phyloP scores from a whole-genome alignment of 2,888 invertebrate genomes.

The Chaetoderma sp. region DNA sequence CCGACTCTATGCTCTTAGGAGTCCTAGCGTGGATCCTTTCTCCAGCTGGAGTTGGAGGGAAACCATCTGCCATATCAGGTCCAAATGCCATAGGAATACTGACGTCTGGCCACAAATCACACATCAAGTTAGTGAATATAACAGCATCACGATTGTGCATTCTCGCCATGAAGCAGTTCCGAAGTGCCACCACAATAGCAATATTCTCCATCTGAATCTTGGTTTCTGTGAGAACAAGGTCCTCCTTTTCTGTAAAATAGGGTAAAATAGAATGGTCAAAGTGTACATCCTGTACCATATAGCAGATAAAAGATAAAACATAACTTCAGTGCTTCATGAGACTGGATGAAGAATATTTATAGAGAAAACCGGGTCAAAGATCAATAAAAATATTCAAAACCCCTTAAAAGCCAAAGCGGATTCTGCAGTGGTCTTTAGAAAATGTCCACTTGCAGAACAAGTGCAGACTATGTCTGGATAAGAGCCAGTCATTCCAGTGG shows the following conservation, averaged over 20 bases:
- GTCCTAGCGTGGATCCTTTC: slow-evolving; percentile 31
- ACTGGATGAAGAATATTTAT: no score
- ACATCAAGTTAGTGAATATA: slow-evolving; percentile 55
- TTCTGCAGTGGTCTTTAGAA: no score
- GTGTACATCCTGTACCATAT: no score
- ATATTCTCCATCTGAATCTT: slow-evolving; percentile 50
- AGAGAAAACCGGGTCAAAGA: neutral
- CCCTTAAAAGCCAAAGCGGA: no score
- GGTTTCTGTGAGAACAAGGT: slow-evolving; percentile 5
- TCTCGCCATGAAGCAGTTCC: slow-evolving; percentile 63
- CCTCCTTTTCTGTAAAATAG: neutral
- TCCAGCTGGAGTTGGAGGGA: neutral
- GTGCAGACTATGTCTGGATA: no score
- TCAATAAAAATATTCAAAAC: neutral
- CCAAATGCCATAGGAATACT: slow-evolving; percentile 55
- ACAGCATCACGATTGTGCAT: slow-evolving; percentile 59
- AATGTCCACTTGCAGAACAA: no score
- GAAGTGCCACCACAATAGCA: slow-evolving; percentile 57
- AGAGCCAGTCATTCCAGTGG: no score
- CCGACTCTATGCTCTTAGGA: slow-evolving; percentile 49
- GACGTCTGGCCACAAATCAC: slow-evolving; percentile 61
- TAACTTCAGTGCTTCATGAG: neutral
- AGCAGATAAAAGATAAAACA: neutral
- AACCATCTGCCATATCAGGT: slow-evolving; percentile 29
- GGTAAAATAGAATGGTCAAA: no score